Percentiles rank a stretch among this genome's conserved stretches.
Conservation (phyloP, 1,140 invertebrate genomes). For the Yoshiicerus persimilis region DNA sequence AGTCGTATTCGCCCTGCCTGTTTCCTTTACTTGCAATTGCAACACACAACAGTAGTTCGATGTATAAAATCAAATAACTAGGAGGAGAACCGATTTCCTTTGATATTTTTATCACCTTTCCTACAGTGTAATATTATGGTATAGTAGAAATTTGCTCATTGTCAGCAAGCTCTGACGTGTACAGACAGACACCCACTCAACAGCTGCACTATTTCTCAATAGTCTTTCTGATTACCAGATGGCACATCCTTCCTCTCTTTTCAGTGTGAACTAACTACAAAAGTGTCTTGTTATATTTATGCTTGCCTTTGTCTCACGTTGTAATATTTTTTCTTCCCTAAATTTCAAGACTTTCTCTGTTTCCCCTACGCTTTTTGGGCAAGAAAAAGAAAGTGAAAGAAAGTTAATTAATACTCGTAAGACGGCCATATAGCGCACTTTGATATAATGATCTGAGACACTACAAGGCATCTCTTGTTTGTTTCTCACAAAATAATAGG, state of each 20-base stretch:
- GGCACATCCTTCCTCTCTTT: neutral
- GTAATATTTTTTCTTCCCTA: too few relatives aligned
- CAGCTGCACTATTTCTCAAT: neutral
- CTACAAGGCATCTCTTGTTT: too few relatives aligned
- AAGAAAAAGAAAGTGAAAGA: too few relatives aligned
- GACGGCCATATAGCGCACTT: too few relatives aligned
- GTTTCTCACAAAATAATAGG: too few relatives aligned
- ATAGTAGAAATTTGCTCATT: neutral
- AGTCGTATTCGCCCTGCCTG: neutral
- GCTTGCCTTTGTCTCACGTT: neutral
- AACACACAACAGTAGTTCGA: neutral
- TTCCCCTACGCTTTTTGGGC: too few relatives aligned
- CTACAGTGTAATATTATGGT: too few relatives aligned
- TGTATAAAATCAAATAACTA: neutral
- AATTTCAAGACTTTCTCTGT: too few relatives aligned
- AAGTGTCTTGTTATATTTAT: too few relatives aligned
- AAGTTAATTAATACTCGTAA: too few relatives aligned
- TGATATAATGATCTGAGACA: too few relatives aligned
- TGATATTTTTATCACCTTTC: neutral
- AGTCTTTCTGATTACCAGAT: neutral
- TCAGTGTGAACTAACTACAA: neutral
- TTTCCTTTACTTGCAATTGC: neutral
- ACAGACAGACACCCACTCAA: neutral
- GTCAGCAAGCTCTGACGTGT: neutral
- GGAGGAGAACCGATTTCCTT: too few relatives aligned